phyloP scores from a whole-genome alignment of 64 coral and sea anemone species.

The Porites australiensis region DNA sequence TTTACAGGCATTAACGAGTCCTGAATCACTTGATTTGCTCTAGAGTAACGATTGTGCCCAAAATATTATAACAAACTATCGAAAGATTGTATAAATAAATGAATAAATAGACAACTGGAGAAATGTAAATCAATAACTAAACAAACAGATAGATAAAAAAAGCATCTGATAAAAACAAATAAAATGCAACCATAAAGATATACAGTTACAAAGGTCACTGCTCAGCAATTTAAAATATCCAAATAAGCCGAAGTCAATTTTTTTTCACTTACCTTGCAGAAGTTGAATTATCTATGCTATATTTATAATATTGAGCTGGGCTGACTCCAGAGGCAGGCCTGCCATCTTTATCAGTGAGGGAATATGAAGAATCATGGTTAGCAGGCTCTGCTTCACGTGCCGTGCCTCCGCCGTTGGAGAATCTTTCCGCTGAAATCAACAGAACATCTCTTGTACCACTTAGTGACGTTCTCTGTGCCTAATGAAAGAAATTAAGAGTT shows the following conservation, averaged over 20 bases:
- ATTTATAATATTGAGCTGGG: conserved; percentile 1
- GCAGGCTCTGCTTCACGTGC: not conserved
- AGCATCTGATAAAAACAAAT: too few relatives aligned
- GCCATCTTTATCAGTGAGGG: not conserved
- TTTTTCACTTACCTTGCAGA: not conserved
- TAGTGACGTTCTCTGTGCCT: not conserved
- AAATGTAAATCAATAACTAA: too few relatives aligned
- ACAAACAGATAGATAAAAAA: too few relatives aligned
- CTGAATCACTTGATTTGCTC: too few relatives aligned
- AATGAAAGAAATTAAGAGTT: not conserved
- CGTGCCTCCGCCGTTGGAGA: not conserved
- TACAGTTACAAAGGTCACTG: too few relatives aligned
- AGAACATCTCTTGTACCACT: not conserved
- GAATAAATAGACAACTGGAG: too few relatives aligned
- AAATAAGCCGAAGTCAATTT: not conserved
- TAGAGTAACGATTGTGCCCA: too few relatives aligned
- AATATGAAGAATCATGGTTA: too few relatives aligned
- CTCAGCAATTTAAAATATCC: not conserved
- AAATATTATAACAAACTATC: too few relatives aligned
- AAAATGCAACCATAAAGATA: too few relatives aligned
- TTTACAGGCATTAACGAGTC: too few relatives aligned
- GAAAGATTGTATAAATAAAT: too few relatives aligned
- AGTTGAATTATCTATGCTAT: not conserved
- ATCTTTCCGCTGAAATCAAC: conserved; percentile 20
- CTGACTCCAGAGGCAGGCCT: not conserved